These are phyloP conservation scores for Listronotus bonariensis DNA, from an alignment of 1,140 invertebrate genomes.

Conservation along the genomic window DNA sequence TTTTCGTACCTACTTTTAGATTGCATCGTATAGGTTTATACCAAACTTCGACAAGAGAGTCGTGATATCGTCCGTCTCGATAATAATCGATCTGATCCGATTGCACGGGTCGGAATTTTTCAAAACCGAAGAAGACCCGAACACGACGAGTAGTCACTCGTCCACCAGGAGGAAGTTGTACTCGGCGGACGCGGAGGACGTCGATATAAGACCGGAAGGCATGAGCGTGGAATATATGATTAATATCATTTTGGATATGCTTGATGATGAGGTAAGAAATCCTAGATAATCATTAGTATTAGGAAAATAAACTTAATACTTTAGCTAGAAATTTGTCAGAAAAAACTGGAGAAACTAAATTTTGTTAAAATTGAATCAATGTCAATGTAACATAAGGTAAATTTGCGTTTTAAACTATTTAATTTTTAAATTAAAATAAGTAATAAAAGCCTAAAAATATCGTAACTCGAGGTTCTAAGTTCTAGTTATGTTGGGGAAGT, in stretches of 20 bases:
- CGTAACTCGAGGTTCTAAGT: too few relatives aligned
- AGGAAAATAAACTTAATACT: too few relatives aligned
- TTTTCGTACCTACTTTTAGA: slow-evolving; percentile 19
- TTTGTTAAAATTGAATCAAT: too few relatives aligned
- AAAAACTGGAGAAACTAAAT: too few relatives aligned
- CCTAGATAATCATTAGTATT: too few relatives aligned
- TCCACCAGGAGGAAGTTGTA: slow-evolving; percentile 29
- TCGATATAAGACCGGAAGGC: slow-evolving; percentile 6
- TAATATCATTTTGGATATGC: slow-evolving; percentile 43
- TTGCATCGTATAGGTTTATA: slow-evolving; percentile 35
- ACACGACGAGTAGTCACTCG: background rate
- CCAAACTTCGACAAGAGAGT: slow-evolving; percentile 28
- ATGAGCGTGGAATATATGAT: slow-evolving; percentile 36
- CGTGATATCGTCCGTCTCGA: slow-evolving; percentile 22
- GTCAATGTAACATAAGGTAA: too few relatives aligned
- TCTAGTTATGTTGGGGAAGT: too few relatives aligned
- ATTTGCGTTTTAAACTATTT: too few relatives aligned
- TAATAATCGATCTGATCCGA: slow-evolving; percentile 35
- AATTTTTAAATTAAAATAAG: too few relatives aligned
- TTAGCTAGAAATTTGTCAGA: too few relatives aligned
- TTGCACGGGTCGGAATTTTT: slow-evolving; percentile 38
- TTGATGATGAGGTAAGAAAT: slow-evolving; percentile 48
- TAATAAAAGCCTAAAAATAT: too few relatives aligned
- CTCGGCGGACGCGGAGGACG: slow-evolving; percentile 17
- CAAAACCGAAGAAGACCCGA: slow-evolving; percentile 12